These are phyloP conservation scores for Anaspis maculata DNA, from an alignment of 2,888 invertebrate species.

Conservation along the genomic window DNA sequence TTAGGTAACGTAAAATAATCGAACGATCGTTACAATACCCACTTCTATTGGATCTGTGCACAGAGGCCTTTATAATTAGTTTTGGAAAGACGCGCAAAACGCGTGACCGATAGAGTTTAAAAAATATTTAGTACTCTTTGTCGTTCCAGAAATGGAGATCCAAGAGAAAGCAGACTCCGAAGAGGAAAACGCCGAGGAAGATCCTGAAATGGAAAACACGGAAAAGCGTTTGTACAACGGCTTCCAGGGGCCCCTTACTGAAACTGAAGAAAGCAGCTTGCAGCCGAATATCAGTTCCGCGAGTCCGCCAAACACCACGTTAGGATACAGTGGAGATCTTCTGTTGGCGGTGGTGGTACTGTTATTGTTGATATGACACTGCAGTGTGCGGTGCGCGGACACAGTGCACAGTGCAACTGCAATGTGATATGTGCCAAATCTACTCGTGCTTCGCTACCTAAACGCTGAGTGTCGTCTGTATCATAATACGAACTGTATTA, in stretches of 20 bases:
- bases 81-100: no score
- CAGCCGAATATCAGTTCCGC: conserved; percentile 24
- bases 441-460: conserved; percentile 40
- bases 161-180: conserved; percentile 47
- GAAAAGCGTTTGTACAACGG: conserved; percentile 43
- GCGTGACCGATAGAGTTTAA: no score
- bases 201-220: conserved; percentile 28
- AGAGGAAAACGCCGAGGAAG: conserved; percentile 37
- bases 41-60: no score
- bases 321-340: conserved; percentile 11
- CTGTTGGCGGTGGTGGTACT: conserved; percentile 26
- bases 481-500: conserved; percentile 17
- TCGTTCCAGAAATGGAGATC: conserved; percentile 53
- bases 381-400: conserved; percentile 25
- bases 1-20: no score
- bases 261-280: conserved; percentile 43
- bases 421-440: conserved; percentile 41
- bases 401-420: conserved; percentile 24
- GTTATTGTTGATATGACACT: conserved; percentile 33
- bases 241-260: conserved; percentile 57
- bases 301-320: conserved; percentile 14
- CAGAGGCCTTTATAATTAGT: no score
- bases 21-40: no score
- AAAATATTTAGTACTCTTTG: conserved; percentile 12
- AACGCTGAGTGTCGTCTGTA: conserved; percentile 31